Percentiles rank a stretch among this genome's conserved stretches.
Conservation (phyloP, 2,797 vertebrate genomes). For the Petrocephalus schoutedeni region DNA sequence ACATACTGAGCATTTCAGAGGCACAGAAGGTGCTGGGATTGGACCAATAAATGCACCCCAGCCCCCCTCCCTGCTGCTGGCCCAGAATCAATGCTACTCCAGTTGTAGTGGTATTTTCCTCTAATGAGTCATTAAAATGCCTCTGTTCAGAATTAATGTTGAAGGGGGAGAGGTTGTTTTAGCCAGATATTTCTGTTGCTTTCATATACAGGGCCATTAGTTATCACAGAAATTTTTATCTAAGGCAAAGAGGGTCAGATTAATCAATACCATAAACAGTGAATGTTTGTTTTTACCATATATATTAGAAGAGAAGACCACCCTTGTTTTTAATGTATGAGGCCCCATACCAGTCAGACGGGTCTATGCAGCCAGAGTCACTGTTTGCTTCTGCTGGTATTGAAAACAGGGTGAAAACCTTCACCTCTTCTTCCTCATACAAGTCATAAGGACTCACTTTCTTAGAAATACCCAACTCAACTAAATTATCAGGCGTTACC, state of each 20-base stretch:
- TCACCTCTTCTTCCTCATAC: not conserved
- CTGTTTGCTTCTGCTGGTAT: no score
- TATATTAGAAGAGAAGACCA: not conserved
- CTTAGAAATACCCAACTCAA: not conserved
- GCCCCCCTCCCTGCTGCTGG: slow-evolving; percentile 45
- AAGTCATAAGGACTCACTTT: not conserved
- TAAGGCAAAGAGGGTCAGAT: not conserved
- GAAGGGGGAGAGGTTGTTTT: not conserved
- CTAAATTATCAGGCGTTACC: not conserved
- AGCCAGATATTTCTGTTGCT: not conserved
- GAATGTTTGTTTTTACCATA: not conserved
- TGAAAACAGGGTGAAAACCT: not conserved
- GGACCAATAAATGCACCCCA: slow-evolving; percentile 41
- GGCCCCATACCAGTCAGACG: not conserved
- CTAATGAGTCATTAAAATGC: slow-evolving; percentile 27
- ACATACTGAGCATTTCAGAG: slow-evolving; percentile 41
- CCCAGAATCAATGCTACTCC: slow-evolving; percentile 40
- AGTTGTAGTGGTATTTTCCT: slow-evolving; percentile 30
- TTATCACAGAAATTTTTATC: not conserved
- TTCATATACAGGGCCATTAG: not conserved
- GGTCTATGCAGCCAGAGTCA: not conserved
- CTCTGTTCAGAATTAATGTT: slow-evolving; percentile 20
- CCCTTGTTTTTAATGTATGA: not conserved
- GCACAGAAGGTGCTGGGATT: slow-evolving; percentile 42
- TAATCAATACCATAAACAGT: not conserved